Percentiles rank a stretch among this genome's conserved stretches.
Evolutionary conservation across 2,888 invertebrate species (phyloP).

Genomic region (Mythimna pallens): DNA sequence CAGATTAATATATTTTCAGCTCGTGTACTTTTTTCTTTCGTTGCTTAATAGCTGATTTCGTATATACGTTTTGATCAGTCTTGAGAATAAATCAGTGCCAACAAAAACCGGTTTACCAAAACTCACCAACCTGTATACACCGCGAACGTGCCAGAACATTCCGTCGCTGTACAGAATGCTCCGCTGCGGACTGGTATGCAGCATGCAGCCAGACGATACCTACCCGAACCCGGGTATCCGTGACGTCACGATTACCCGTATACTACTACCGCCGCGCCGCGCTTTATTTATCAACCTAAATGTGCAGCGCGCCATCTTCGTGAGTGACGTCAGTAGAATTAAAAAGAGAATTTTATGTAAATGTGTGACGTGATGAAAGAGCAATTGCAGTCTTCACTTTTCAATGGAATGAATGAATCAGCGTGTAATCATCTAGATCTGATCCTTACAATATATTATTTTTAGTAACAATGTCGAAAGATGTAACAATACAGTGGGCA

Average conservation of each 20-base stretch:
- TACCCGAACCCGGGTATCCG: constrained; percentile 16
- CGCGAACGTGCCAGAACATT: constrained; percentile 68
- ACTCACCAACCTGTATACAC: constrained; percentile 26
- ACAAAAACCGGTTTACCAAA: background rate
- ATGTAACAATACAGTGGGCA: no score
- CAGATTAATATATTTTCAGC: no score
- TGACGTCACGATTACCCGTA: constrained; percentile 43
- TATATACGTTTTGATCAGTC: no score
- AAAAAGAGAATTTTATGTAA: constrained; percentile 15
- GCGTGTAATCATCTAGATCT: no score
- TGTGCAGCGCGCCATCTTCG: constrained; percentile 17
- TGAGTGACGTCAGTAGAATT: constrained; percentile 24
- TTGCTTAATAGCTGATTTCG: no score
- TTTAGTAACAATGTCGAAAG: no score
- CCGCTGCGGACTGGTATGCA: constrained; percentile 63
- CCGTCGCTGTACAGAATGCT: constrained; percentile 64
- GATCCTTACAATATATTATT: no score
- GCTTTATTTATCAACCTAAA: constrained; percentile 33
- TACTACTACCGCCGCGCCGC: background rate
- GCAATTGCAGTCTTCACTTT: no score
- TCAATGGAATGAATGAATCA: no score
- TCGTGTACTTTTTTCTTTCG: no score
- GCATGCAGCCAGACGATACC: constrained; percentile 58
- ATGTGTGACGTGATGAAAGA: background rate
- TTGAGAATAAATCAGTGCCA: background rate